These are phyloP conservation scores for Cathartes aura DNA, from an alignment of 2,113 vertebrate species.

Conservation along the genomic window DNA sequence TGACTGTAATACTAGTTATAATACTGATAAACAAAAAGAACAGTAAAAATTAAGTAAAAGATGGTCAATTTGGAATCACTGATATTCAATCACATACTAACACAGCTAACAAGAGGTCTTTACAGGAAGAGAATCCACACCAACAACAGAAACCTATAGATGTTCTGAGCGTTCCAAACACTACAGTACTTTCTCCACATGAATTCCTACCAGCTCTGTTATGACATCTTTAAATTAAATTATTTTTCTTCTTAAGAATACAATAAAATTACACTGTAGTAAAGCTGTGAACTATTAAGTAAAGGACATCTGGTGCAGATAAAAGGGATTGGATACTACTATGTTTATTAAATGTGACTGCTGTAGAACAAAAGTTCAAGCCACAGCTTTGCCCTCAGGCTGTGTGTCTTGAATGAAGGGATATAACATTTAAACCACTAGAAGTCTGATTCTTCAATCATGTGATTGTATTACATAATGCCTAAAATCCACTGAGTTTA, in stretches of 20 bases:
- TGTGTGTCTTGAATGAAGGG: background rate
- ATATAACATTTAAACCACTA: background rate
- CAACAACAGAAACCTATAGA: background rate
- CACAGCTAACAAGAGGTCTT: background rate
- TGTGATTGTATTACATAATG: background rate
- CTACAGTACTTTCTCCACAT: background rate
- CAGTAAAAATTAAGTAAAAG: background rate
- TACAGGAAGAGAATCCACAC: background rate
- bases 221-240: background rate
- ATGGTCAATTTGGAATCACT: background rate
- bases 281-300: background rate
- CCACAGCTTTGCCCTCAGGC: background rate
- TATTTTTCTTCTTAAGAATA: background rate
- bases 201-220: background rate
- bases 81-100: background rate
- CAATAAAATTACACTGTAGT: background rate
- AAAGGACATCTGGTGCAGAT: background rate
- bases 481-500: background rate
- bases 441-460: background rate
- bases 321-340: background rate
- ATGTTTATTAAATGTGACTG: background rate
- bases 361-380: background rate
- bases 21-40: background rate
- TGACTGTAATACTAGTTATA: background rate
- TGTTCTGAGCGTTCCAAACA: background rate